Conservation (phyloP, 53 echinoderm and acorn worm species). For the Astropecten irregularis region DNA sequence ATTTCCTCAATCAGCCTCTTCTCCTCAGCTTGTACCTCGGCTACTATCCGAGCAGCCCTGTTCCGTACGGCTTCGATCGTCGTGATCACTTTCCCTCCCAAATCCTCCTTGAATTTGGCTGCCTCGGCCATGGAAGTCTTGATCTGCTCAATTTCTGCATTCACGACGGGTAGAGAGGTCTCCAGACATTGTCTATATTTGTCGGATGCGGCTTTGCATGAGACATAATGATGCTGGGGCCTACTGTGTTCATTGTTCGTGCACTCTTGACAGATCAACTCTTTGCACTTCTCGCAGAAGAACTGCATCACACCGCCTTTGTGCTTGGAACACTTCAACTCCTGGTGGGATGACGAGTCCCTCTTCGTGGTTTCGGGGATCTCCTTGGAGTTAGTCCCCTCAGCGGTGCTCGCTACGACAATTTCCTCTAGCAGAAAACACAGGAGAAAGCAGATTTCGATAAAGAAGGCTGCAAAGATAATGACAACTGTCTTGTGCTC, state of each 20-base stretch:
- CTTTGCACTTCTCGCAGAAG: constrained; percentile 3
- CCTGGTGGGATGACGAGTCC: background rate
- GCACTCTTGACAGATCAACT: background rate
- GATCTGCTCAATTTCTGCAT: background rate
- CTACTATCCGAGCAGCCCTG: background rate
- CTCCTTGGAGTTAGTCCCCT: no score
- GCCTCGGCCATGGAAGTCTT: background rate
- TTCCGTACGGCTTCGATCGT: background rate
- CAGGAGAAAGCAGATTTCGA: no score
- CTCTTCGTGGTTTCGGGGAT: background rate
- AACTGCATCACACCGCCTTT: background rate
- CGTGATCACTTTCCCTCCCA: background rate
- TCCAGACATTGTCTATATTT: background rate
- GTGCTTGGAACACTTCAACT: background rate
- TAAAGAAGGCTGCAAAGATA: no score
- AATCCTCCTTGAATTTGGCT: no score
- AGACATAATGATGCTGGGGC: background rate
- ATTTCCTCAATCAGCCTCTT: background rate
- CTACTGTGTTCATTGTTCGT: background rate
- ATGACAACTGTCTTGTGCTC: no score
- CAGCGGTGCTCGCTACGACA: no score
- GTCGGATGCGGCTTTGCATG: background rate
- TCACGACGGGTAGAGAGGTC: background rate
- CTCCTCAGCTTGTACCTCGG: background rate
- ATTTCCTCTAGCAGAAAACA: no score